Percentiles rank a stretch among this genome's conserved stretches.
These are phyloP conservation scores for Chelonus insularis DNA, from an alignment of 1,140 invertebrate species.

Conservation along the genomic window DNA sequence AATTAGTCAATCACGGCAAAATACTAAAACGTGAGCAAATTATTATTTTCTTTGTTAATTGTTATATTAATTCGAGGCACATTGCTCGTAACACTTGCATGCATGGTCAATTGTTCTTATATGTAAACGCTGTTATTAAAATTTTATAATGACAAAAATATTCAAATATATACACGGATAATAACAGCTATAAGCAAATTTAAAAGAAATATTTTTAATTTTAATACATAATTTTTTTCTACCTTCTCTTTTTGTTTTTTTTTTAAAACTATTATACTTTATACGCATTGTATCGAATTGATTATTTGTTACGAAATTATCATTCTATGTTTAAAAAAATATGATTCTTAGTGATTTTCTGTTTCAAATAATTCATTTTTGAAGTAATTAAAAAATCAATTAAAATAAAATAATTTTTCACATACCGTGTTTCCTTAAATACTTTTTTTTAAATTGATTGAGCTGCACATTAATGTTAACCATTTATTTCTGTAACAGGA, in stretches of 20 bases:
- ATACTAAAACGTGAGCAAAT: conserved; percentile 11
- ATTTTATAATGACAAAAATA: background rate
- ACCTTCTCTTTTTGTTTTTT: conserved; percentile 9
- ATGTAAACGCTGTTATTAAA: background rate
- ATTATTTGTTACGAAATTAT: too few species aligned
- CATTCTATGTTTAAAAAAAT: too few species aligned
- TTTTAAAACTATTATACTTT: conserved; percentile 24
- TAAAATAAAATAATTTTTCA: conserved; percentile 3
- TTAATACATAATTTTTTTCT: conserved; percentile 8
- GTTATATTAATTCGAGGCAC: conserved; percentile 13
- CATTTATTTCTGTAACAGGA: conserved; percentile 52
- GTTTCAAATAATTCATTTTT: too few species aligned
- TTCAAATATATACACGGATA: background rate
- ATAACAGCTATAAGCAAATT: conserved; percentile 15
- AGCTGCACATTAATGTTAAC: conserved; percentile 38
- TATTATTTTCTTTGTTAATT: conserved; percentile 5
- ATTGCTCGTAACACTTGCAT: conserved; percentile 6
- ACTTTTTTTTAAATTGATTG: background rate
- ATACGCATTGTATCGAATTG: too few species aligned
- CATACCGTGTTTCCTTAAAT: too few species aligned
- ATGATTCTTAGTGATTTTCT: too few species aligned
- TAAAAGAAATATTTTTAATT: conserved; percentile 8
- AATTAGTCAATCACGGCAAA: too few species aligned
- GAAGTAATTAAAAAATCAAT: too few species aligned
- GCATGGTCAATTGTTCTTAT: background rate